These are phyloP conservation scores for Nannoperca obscura DNA, from an alignment of 2,797 vertebrate species.

Conservation along the genomic window DNA sequence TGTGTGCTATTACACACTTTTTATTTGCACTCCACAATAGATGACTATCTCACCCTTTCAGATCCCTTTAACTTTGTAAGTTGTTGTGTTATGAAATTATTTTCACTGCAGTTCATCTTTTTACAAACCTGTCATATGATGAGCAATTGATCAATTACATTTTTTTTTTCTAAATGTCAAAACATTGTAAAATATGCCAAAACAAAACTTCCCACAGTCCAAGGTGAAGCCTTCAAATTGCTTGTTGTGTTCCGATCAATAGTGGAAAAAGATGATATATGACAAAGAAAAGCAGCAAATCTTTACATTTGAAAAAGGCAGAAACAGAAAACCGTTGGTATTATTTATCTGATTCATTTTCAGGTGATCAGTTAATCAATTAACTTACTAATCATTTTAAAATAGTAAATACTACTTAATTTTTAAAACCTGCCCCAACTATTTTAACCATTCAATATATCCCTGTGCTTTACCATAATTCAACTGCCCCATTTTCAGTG, in stretches of 20 bases:
- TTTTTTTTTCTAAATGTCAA: not conserved
- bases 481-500: slow-evolving; percentile 42
- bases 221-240: not conserved
- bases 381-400: not conserved
- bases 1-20: no score
- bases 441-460: not conserved
- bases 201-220: not conserved
- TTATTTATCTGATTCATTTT: not conserved
- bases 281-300: not conserved
- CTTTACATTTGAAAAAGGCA: not conserved
- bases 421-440: not conserved
- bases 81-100: not conserved
- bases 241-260: not conserved
- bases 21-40: not conserved
- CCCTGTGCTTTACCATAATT: slow-evolving; percentile 39
- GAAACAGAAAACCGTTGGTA: not conserved
- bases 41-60: not conserved
- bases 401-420: not conserved
- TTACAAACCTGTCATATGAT: not conserved
- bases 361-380: no score
- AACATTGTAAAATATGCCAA: not conserved
- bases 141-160: not conserved
- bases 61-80: not conserved
- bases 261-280: not conserved
- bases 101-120: not conserved